Base-by-base conservation (phyloP, 2,113 vertebrate species). In the Semicossyphus pulcher region DNA sequence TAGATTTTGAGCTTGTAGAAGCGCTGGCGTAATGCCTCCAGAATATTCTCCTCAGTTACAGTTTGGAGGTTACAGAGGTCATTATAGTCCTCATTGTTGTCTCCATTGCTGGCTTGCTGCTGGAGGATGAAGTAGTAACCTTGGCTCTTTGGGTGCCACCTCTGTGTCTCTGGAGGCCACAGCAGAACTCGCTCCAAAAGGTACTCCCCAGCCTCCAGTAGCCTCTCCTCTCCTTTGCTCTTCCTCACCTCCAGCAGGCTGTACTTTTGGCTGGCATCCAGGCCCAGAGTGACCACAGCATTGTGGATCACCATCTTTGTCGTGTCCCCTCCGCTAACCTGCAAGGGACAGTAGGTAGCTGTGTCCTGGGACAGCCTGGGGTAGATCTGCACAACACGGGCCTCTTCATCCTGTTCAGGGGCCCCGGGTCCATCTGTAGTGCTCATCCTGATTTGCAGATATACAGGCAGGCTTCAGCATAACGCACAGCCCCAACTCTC, bases 41-140 rank as follows among this genome's bases (percentile, higher is more conserved):
- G 87, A 16, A 98, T 92, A 0, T 65, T 91, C 5, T 89, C 87
- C 86, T 98, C 96, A 0, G 94, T 96, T 63, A 97, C 79, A 63
- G 90, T 84, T 0, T 95, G 90, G 15, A 99, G 95, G 86, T 93
- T 90, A 80, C 97, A 99, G 23, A 99, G 91, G 69, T 99, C 96
- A 1, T 95, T 93, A 0, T 91, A 93, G 53, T 95, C 94, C 34
- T 94, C 72, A 74, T 1, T 87, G 91, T 14, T 79, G 56, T 76
- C 81, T 23, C 91, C 93, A 1, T 93, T 93, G 0, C 68, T 59
- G 23, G 90, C 78, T 10, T 68, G 41, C 37, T 90, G 93, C 86
- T 96, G 95, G 41, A 99, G 86, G 37, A 94, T 84, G 58, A 98
- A 99, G 83, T 95, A 96, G 91, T 97, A 97, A 7, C 97, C 97